These are phyloP conservation scores for Idaea aversata DNA, from an alignment of 2,888 invertebrate species.

Conservation along the genomic window DNA sequence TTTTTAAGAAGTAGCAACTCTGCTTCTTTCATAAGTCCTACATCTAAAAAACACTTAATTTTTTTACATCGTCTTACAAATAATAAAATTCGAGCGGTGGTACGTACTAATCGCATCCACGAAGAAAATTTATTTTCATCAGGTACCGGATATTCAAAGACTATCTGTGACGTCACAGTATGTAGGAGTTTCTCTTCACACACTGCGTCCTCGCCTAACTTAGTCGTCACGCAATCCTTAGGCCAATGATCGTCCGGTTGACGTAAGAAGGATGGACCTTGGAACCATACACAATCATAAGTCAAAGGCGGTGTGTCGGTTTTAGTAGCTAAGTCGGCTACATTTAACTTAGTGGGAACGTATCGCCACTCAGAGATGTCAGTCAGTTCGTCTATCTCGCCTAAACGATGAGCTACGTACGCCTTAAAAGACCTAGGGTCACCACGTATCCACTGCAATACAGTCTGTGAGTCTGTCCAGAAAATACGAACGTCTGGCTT, in stretches of 20 bases:
- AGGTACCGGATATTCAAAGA: constrained; percentile 8
- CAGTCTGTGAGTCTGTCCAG: constrained; percentile 19
- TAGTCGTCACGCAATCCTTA: neutral
- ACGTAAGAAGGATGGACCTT: constrained; percentile 2
- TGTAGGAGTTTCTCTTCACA: neutral
- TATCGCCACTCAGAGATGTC: constrained; percentile 12
- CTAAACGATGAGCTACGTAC: constrained; percentile 15
- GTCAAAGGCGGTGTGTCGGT: too few species aligned
- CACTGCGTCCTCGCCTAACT: neutral
- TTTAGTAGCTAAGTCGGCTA: constrained; percentile 13
- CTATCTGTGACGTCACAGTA: neutral
- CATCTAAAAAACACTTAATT: neutral
- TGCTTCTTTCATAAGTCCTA: constrained; percentile 3
- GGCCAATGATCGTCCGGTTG: neutral
- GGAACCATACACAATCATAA: constrained; percentile 6
- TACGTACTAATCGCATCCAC: constrained; percentile 10
- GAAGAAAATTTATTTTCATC: constrained; percentile 9
- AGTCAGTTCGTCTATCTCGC: constrained; percentile 21
- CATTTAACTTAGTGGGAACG: constrained; percentile 11
- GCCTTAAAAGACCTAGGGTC: constrained; percentile 13
- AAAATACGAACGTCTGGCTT: constrained; percentile 6
- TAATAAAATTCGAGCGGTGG: constrained; percentile 5
- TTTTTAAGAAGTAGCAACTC: constrained; percentile 4
- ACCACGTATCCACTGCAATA: constrained; percentile 16
- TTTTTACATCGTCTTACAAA: constrained; percentile 9